A percentile compares a stretch with the other conserved stretches of the same genome.
These are phyloP conservation scores for Seira ritae DNA, from an alignment of 2,888 invertebrate species.

Conservation along the genomic window DNA sequence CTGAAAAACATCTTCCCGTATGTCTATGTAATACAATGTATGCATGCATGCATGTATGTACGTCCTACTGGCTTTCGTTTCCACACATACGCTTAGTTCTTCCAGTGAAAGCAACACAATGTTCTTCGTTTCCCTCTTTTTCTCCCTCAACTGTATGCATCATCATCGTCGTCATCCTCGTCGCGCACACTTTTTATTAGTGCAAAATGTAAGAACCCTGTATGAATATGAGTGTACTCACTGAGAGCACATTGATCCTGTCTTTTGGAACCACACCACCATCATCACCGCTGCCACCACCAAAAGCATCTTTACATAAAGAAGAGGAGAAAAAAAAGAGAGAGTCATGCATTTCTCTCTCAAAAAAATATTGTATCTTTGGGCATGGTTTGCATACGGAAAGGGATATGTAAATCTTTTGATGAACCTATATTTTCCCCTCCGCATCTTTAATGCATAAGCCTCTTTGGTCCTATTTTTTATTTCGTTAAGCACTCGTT, in stretches of 20 bases:
- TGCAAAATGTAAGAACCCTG: slow-evolving; percentile 2
- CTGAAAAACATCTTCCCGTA: slow-evolving; percentile 1
- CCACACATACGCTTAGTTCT: background rate
- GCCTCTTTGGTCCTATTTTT: slow-evolving; percentile 17
- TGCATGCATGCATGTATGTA: too few species aligned
- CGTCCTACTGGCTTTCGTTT: background rate
- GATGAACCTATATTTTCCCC: slow-evolving; percentile 35
- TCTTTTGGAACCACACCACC: background rate
- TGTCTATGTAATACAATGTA: too few species aligned
- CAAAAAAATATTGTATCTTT: background rate
- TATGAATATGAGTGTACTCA: slow-evolving; percentile 23
- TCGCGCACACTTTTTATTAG: background rate
- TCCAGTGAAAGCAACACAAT: slow-evolving; percentile 17
- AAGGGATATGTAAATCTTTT: slow-evolving; percentile 46
- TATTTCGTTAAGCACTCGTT: background rate
- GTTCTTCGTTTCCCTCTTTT: slow-evolving; percentile 7
- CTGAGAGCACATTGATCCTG: background rate
- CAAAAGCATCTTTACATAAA: background rate
- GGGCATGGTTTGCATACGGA: background rate
- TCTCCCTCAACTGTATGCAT: slow-evolving; percentile 26
- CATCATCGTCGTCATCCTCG: slow-evolving; percentile 20
- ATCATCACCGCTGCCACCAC: too few species aligned
- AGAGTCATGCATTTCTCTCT: background rate
- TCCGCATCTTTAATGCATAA: slow-evolving; percentile 25
- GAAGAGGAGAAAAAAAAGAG: background rate